Evolutionary conservation across 2,797 vertebrate species (phyloP).

Genomic region (Mormyrops attenuatus): DNA sequence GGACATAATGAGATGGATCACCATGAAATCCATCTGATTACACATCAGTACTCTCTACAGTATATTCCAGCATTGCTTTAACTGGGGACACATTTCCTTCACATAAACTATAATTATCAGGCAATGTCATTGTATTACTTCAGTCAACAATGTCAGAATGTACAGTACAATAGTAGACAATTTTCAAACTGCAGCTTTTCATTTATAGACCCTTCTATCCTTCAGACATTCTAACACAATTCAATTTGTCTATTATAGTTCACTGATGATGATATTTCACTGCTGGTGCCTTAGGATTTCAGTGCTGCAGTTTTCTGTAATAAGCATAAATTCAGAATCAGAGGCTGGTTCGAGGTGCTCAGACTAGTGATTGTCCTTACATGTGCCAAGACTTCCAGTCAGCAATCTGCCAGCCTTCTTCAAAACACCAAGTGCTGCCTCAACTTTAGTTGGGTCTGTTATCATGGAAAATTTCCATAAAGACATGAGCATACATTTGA

Average conservation of each 20-base stretch:
- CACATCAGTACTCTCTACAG: background rate
- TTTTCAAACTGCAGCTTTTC: background rate
- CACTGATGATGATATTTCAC: background rate
- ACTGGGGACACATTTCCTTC: background rate
- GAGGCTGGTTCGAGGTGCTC: background rate
- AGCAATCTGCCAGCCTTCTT: background rate
- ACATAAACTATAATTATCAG: constrained; percentile 6
- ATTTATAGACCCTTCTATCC: background rate
- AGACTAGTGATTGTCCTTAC: background rate
- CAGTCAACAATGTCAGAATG: background rate
- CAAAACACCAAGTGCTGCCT: background rate
- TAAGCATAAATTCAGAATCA: background rate
- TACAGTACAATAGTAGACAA: background rate
- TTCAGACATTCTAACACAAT: background rate
- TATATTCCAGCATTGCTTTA: background rate
- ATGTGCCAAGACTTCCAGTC: background rate
- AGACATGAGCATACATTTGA: background rate
- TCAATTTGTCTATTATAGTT: background rate
- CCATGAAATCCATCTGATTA: background rate
- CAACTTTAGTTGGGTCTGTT: background rate
- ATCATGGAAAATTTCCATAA: background rate
- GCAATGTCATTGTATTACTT: background rate
- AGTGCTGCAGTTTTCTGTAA: background rate
- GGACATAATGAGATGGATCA: background rate
- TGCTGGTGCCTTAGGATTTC: background rate